phyloP scores from a whole-genome alignment of 1,140 invertebrate species.

The Ips typographus region DNA sequence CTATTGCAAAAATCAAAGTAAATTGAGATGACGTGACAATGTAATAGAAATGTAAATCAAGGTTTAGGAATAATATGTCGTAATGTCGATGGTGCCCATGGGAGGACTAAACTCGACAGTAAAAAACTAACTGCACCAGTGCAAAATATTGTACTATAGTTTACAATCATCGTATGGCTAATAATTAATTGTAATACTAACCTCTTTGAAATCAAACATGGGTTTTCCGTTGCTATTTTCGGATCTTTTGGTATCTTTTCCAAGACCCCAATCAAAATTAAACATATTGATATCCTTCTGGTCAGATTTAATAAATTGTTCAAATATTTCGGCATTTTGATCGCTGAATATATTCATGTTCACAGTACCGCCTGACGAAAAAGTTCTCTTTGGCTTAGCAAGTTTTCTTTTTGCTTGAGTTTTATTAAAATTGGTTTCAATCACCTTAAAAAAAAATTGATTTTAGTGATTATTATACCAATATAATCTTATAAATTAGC shows the following conservation, averaged over 20 bases:
- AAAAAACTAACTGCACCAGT: too few relatives aligned
- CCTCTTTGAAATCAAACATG: conserved; percentile 30
- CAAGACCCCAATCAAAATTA: conserved; percentile 35
- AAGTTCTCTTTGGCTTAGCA: neutral
- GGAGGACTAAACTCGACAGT: too few relatives aligned
- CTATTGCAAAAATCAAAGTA: too few relatives aligned
- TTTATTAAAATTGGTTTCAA: too few relatives aligned
- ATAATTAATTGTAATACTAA: neutral
- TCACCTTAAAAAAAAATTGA: too few relatives aligned
- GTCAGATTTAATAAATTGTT: conserved; percentile 42
- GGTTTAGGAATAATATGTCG: too few relatives aligned
- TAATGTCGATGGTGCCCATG: too few relatives aligned
- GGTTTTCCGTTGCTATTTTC: neutral
- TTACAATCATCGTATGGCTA: too few relatives aligned
- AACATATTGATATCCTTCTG: conserved; percentile 40
- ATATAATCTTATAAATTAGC: neutral
- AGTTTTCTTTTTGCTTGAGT: neutral
- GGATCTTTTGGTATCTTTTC: neutral
- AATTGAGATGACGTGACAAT: too few relatives aligned
- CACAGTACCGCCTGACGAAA: conserved; percentile 17
- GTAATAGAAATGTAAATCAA: too few relatives aligned
- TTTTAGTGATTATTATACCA: neutral
- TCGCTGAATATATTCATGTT: conserved; percentile 47
- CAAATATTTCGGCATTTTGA: conserved; percentile 41
- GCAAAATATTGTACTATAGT: too few relatives aligned